Percentiles rank a stretch among this genome's conserved stretches.
Conservation (phyloP, 2,797 vertebrate genomes). For the Catamblyrhynchus diadema region DNA sequence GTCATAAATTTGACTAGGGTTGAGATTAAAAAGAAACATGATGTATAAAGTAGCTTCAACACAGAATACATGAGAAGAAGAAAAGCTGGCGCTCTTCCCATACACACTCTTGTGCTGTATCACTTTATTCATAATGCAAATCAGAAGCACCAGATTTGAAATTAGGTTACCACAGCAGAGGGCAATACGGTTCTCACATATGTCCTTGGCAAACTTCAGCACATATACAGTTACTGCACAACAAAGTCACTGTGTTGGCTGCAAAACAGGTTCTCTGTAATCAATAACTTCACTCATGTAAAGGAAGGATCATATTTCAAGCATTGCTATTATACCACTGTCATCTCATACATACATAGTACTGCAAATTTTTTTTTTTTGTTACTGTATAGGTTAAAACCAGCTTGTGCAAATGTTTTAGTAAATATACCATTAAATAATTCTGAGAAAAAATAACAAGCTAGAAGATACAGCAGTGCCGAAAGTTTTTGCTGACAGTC, state of each 20-base stretch:
- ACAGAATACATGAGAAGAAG: neutral
- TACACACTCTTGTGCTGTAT: neutral
- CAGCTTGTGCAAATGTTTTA: neutral
- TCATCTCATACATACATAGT: neutral
- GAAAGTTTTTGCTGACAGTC: neutral
- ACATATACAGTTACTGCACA: slow-evolving; percentile 11
- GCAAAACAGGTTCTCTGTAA: slow-evolving; percentile 4
- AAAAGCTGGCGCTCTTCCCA: neutral
- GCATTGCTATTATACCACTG: neutral
- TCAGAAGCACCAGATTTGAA: slow-evolving; percentile 68
- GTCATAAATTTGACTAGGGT: slow-evolving; percentile 67
- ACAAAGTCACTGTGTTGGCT: neutral
- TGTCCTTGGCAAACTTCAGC: slow-evolving; percentile 54
- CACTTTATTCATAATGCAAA: slow-evolving; percentile 61
- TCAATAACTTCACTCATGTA: slow-evolving; percentile 8
- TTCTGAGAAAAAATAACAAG: neutral
- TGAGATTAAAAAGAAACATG: slow-evolving; percentile 67
- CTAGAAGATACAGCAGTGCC: neutral
- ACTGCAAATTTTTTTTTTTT: neutral
- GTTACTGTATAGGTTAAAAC: neutral
- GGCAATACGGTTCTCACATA: slow-evolving; percentile 45
- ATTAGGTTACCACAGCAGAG: slow-evolving; percentile 61
- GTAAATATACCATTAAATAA: neutral
- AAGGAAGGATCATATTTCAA: slow-evolving; percentile 18
- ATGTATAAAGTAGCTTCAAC: neutral